Base-by-base conservation (phyloP, 2,888 invertebrate genomes). In the Tenthredo distinguenda region DNA sequence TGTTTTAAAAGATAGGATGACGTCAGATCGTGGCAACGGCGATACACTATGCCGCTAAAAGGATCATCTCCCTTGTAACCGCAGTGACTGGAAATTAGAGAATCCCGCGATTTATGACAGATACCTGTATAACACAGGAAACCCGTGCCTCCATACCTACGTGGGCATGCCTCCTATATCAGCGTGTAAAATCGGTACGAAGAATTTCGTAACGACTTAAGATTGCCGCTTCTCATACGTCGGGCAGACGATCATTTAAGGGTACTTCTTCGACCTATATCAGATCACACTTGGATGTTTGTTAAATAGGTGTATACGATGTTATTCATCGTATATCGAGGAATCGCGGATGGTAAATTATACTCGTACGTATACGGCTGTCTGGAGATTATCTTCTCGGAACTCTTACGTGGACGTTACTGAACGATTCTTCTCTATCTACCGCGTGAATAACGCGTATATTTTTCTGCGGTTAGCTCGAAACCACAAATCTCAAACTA, bases 71-170 rank as follows among this genome's bases (percentile, higher is more conserved):
- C 79, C 15, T 58, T 40, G 12, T 72, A 62, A 79, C 58, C 58
- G 58, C 79, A 79, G 79, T 37, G 62, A 79, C 62, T 79, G 62
- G 79, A n/a, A 79, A 79, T 79, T 79, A 26, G 58, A 79, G 79
- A 79, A 58, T 58, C 58, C 62, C 15, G 15, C 3, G 12, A 58
- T 79, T 79, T 79, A 40, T 40, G 58, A 34, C 50, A 40, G 15
- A 47, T 47, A 47, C 47, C 47, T 47, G 15, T 47, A 47, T 47
- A 47, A 15, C 12, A 15, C 47, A 47, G 12, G 47, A 12, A 15
- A 15, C 12, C 47, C 3, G 12, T 15, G 3, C 47, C 47, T 15
- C 3, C 15, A 47, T 15, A 47, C 15, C 12, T 47, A 10, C 10
- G 47, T 47, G 4, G 2, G 47, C 15, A 2, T 47, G 15, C 12